These are phyloP conservation scores for Eupithecia exiguata DNA, from an alignment of 2,888 invertebrate genomes.

Conservation along the genomic window DNA sequence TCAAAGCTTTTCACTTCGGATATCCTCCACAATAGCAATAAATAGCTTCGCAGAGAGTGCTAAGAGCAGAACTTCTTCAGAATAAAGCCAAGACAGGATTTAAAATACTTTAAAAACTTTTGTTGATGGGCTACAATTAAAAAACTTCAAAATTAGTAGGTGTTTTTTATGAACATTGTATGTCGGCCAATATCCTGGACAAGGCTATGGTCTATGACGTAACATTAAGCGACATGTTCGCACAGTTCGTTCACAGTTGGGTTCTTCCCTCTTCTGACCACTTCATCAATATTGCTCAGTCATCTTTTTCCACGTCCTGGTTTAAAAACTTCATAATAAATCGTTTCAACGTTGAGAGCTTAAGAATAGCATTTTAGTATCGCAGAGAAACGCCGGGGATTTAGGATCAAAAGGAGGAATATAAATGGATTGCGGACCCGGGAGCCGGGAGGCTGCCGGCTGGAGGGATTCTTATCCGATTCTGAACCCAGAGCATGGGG, in stretches of 20 bases:
- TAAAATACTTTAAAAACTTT: not conserved
- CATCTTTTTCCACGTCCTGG: constrained; percentile 34
- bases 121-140: not conserved
- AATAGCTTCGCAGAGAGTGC: not conserved
- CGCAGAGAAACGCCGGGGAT: constrained; percentile 32
- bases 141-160: not conserved
- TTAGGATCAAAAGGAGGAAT: constrained; percentile 40
- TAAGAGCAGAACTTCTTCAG: not conserved
- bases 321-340: constrained; percentile 45
- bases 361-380: constrained; percentile 39
- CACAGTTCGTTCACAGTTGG: not conserved
- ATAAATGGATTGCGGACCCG: constrained; percentile 41
- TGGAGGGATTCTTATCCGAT: constrained; percentile 40
- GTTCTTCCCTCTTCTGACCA: not conserved
- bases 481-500: constrained; percentile 14
- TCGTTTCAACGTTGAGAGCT: constrained; percentile 36
- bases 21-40: constrained; percentile 29
- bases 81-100: not conserved
- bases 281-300: constrained; percentile 36
- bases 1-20: constrained; percentile 24
- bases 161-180: not conserved
- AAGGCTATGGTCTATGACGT: too few relatives aligned
- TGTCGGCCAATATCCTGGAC: not conserved
- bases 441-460: constrained; percentile 30
- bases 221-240: not conserved